These are phyloP conservation scores for Indicator indicator DNA, from an alignment of 2,113 vertebrate genomes.

Conservation along the genomic window DNA sequence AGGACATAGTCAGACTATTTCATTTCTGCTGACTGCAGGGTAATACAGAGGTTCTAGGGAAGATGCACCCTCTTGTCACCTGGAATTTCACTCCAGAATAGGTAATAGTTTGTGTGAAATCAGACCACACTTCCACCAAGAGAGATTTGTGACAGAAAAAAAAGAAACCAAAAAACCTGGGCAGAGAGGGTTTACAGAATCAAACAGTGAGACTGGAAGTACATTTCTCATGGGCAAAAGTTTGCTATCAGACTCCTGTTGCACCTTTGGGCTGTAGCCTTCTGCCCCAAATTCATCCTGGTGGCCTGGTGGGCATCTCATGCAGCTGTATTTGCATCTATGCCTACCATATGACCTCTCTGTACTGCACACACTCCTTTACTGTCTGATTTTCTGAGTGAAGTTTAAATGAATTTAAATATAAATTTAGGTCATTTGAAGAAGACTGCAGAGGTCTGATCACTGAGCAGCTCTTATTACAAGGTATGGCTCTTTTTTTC, in stretches of 20 bases:
- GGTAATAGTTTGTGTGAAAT: neutral
- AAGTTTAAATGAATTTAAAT: neutral
- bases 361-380: neutral
- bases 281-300: neutral
- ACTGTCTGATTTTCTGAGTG: neutral
- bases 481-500: neutral
- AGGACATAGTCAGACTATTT: neutral
- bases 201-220: neutral
- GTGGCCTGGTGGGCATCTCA: neutral
- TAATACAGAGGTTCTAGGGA: neutral
- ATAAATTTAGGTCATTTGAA: neutral
- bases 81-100: neutral
- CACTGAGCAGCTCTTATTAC: slow-evolving; percentile 5
- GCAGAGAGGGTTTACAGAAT: neutral
- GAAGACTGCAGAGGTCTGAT: slow-evolving; percentile 4
- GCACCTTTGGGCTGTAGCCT: neutral
- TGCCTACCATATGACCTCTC: fast-evolving
- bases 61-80: neutral
- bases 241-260: neutral
- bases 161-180: neutral
- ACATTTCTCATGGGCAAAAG: neutral
- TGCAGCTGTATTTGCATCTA: neutral
- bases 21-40: slow-evolving; percentile 26
- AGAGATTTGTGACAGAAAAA: neutral
- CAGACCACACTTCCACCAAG: neutral